phyloP scores from a whole-genome alignment of 2,888 invertebrate genomes.

The Coleophora flavipennella region DNA sequence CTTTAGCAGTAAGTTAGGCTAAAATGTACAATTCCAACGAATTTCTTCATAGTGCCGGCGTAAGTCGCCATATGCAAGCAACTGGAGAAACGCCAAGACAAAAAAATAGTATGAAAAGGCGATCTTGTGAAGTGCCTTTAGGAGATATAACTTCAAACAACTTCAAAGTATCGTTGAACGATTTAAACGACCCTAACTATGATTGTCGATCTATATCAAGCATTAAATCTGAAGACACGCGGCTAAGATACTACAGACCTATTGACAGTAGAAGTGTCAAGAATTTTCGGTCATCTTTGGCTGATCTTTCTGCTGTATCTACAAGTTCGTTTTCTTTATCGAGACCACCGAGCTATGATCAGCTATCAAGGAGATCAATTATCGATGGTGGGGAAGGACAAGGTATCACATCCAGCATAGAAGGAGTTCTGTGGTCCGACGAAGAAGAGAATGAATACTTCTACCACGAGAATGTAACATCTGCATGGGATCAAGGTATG shows the following conservation, averaged over 20 bases:
- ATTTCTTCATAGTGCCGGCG: slow-evolving; percentile 61
- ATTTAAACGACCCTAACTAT: slow-evolving; percentile 41
- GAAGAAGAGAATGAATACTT: slow-evolving; percentile 68
- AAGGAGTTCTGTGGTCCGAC: slow-evolving; percentile 69
- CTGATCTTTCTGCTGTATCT: slow-evolving; percentile 46
- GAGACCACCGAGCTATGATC: slow-evolving; percentile 60
- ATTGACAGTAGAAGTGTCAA: slow-evolving; percentile 61
- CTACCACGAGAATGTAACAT: slow-evolving; percentile 63
- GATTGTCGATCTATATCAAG: slow-evolving; percentile 55
- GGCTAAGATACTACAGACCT: slow-evolving; percentile 48
- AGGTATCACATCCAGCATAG: slow-evolving; percentile 64
- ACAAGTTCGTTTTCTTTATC: slow-evolving; percentile 33
- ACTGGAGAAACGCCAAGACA: slow-evolving; percentile 62
- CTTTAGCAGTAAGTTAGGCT: slow-evolving; percentile 31
- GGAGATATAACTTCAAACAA: slow-evolving; percentile 61
- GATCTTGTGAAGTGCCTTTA: slow-evolving; percentile 62
- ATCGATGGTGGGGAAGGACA: slow-evolving; percentile 50
- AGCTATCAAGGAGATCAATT: slow-evolving; percentile 56
- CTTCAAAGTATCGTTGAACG: slow-evolving; percentile 59
- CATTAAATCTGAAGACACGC: slow-evolving; percentile 48
- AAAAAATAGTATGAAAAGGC: slow-evolving; percentile 61
- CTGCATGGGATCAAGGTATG: slow-evolving; percentile 67
- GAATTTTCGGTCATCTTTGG: slow-evolving; percentile 57
- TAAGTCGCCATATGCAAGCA: slow-evolving; percentile 64
- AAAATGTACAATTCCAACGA: slow-evolving; percentile 64